These are phyloP conservation scores for Lepidochrysops patricia DNA, from an alignment of 2,888 invertebrate species.

Conservation along the genomic window DNA sequence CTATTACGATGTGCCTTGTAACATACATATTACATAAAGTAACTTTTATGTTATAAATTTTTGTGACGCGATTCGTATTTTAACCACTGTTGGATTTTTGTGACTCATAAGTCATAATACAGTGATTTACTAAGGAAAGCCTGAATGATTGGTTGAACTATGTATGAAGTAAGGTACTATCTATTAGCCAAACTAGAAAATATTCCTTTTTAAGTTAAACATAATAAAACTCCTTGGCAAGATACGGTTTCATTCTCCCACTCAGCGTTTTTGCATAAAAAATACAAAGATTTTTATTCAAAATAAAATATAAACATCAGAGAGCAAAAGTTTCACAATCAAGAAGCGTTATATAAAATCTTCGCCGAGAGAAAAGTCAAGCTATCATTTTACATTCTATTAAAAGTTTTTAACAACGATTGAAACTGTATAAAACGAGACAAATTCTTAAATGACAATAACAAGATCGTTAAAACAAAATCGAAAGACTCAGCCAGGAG, in stretches of 20 bases:
- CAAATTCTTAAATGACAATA: constrained; percentile 18
- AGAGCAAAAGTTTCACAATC: background rate
- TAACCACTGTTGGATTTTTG: too few relatives aligned
- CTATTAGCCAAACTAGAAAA: background rate
- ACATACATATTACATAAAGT: too few relatives aligned
- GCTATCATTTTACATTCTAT: constrained; percentile 19
- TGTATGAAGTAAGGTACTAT: background rate
- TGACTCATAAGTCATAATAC: too few relatives aligned
- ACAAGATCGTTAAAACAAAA: constrained; percentile 18
- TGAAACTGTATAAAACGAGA: constrained; percentile 17
- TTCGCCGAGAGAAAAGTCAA: constrained; percentile 13
- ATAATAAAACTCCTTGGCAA: background rate
- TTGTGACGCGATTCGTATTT: too few relatives aligned
- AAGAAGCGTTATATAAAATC: constrained; percentile 3
- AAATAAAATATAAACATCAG: background rate
- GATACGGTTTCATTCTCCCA: background rate
- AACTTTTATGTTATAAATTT: too few relatives aligned
- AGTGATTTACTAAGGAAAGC: too few relatives aligned
- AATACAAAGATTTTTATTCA: background rate
- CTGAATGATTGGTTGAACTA: background rate
- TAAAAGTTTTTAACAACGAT: constrained; percentile 15
- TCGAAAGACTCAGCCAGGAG: constrained; percentile 13
- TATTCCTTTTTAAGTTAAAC: background rate
- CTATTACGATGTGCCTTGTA: too few relatives aligned
- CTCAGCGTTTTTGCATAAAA: background rate